Base-by-base conservation (phyloP, 2,797 vertebrate species). In the Takifugu rubripes region DNA sequence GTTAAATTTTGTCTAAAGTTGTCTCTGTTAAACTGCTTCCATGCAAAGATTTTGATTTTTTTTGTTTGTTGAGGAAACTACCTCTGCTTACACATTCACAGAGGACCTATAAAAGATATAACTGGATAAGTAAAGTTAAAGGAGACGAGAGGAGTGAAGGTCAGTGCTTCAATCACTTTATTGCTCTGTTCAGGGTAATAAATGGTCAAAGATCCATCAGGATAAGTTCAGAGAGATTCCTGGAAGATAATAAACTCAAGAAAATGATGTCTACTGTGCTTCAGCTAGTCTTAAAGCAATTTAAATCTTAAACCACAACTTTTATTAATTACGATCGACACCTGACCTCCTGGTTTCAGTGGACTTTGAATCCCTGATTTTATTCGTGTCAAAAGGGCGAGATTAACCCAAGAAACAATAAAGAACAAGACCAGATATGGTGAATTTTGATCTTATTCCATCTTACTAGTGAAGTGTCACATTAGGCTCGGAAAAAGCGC, bases 91-190 rank as follows among this genome's bases (percentile, higher is more conserved):
- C 6, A 1, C 21, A 31, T 56, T 52, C 33, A n/a, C 2, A 27
- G 26, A 61, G 7, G 6, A 66, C 48, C 69, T 40, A 54, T 64
- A 57, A 24, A 47, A 61, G 56, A 54, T 46, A 50, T 24, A 33
- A 5, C 54, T 43, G 7, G 8, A 6, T 45, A 45, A 56, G 17
- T 56, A 77, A 83, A 75, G 69, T 79, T 5, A 7, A 81, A 74
- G 46, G 24, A 55, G 10, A 73, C 36, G 61, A 49, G 36, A 61
- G 31, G 43, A 70, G 44, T 68, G 51, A 86, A 79, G 77, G 75
- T 81, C 68, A 74, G 60, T 67, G 21, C 56, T 66, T 72, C 40
- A 83, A 84, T 73, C 81, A 58, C 45, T 90, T 89, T 88, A 88
- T 84, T 59, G 15, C 70, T 75, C 17, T 84, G 72, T 83, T 81